Base-by-base conservation (phyloP, 1,140 invertebrate species). In the Brachystomella parvula region DNA sequence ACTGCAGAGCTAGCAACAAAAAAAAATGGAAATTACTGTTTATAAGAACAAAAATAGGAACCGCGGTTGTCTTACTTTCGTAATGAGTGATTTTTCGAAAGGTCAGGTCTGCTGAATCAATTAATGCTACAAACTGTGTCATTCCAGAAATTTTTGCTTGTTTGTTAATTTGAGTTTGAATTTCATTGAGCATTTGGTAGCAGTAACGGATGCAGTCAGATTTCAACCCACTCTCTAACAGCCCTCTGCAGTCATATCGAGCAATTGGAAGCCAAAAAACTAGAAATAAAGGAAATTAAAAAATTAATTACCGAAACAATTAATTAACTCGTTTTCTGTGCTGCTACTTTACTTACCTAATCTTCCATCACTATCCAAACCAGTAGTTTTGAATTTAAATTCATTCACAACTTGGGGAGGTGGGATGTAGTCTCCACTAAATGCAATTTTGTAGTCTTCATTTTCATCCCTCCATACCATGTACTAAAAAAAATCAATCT, bases 51-150 rank as follows among this genome's bases (percentile, higher is more conserved):
- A 3, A 19, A 44, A 17, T 31, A 19, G 19, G 21, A 62, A 62
- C 3, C 44, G 21, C 12, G 3, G 12, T 24, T 3, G 35, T 24
- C 33, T 61, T 61, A 66, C 64, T 47, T 26, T 47, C 58, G 26
- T 35, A 49, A 60, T 65, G 64, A 53, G 58, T 47, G 17, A 58
- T 32, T 66, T 66, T 66, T 59, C 35, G 35, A 12, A 66, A 49
- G 21, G 64, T 53, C 9, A 66, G 47, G 31, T 58, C 64, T 31
- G 32, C 58, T 2, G 19, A n/a, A 35, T 66, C 64, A 17, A 66
- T 24, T 24, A 66, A n/a, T 17, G 31, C 64, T 0, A 61, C 47
- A 31, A 61, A 61, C 61, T 66, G 58, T 21, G 35, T 49, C 30
- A 66, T 47, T 2, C 47, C 47, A 24, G 29, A 35, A 6, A 44